Evolutionary conservation across 35 echinoderm and acorn worm species (phyloP).

Genomic region (Apostichopus parvimensis): DNA sequence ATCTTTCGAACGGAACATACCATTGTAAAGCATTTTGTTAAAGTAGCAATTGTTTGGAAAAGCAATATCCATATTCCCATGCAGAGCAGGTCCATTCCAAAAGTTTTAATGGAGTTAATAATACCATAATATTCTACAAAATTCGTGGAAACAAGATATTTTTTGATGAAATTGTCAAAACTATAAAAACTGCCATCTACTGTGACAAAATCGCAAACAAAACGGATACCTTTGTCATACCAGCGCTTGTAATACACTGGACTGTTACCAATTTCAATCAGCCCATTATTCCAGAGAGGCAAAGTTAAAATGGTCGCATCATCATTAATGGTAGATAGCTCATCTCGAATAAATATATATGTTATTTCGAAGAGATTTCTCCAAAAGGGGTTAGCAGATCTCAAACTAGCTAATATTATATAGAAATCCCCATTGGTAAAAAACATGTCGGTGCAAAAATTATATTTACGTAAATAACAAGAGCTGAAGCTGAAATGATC

Average conservation of each 20-base stretch:
- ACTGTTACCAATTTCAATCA: not conserved
- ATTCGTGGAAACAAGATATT: not conserved
- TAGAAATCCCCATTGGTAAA: constrained; percentile 2
- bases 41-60: no score
- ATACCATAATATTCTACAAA: not conserved
- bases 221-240: not conserved
- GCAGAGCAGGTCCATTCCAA: not conserved
- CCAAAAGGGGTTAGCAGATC: not conserved
- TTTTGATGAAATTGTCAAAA: not conserved
- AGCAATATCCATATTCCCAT: no score
- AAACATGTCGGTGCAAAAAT: not conserved
- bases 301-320: not conserved
- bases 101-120: not conserved
- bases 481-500: not conserved
- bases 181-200: not conserved
- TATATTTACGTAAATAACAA: not conserved
- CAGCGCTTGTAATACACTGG: not conserved
- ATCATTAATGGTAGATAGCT: not conserved
- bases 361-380: not conserved
- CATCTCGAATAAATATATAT: not conserved
- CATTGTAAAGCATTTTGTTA: no score
- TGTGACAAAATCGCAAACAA: not conserved
- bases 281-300: not conserved
- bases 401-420: not conserved
- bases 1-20: no score